Percentiles rank a stretch among this genome's conserved stretches.
phyloP scores from a whole-genome alignment of 2,888 invertebrate species.

The Spilarctia lutea region DNA sequence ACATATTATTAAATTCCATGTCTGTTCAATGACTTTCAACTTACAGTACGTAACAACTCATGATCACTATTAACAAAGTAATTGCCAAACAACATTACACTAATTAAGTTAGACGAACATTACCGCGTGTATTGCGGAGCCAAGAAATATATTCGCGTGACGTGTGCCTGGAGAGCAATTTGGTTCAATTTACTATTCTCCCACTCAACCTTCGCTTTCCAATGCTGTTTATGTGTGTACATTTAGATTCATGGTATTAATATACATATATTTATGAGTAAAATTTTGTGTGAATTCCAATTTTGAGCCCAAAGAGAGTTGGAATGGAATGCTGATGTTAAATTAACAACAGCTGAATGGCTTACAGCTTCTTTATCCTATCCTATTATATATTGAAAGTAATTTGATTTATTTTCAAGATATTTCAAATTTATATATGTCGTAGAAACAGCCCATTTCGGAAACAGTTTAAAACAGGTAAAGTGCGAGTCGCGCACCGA shows the following conservation, averaged over 20 bases:
- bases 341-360: background rate
- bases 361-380: too few species aligned
- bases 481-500: too few species aligned
- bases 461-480: too few species aligned
- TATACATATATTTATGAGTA: background rate
- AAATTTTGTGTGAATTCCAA: background rate
- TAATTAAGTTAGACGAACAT: slow-evolving; percentile 15
- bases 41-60: background rate
- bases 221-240: slow-evolving; percentile 25
- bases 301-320: background rate
- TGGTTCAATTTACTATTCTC: slow-evolving; percentile 43
- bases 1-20: background rate
- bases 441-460: too few species aligned
- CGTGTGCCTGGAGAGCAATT: slow-evolving; percentile 47
- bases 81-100: slow-evolving; percentile 7
- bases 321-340: background rate
- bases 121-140: slow-evolving; percentile 24
- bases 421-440: too few species aligned
- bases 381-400: too few species aligned
- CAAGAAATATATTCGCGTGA: slow-evolving; percentile 42
- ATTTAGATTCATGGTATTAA: slow-evolving; percentile 25
- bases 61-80: background rate
- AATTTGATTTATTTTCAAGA: too few species aligned
- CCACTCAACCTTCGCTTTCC: slow-evolving; percentile 17
- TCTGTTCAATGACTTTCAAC: background rate